These are phyloP conservation scores for Luffia ferchaultella DNA, from an alignment of 2,888 invertebrate species.

Conservation along the genomic window DNA sequence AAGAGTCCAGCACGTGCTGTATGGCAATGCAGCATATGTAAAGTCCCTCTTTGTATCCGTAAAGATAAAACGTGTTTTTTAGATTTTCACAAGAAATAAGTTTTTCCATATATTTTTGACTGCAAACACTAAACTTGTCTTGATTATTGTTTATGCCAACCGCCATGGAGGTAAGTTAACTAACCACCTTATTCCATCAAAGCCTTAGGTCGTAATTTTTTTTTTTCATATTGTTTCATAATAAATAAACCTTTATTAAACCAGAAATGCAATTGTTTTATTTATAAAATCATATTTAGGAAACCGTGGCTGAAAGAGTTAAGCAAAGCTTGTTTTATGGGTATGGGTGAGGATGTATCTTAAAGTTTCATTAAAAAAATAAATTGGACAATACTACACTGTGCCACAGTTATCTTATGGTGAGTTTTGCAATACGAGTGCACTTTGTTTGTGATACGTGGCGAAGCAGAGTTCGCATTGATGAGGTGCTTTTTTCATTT, in stretches of 20 bases:
- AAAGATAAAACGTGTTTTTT: neutral
- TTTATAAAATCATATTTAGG: neutral
- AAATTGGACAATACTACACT: too few species aligned
- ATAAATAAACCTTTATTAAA: neutral
- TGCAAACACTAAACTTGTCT: neutral
- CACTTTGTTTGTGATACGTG: too few species aligned
- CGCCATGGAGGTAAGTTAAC: neutral
- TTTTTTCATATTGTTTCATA: neutral
- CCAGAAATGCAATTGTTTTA: neutral
- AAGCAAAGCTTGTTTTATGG: too few species aligned
- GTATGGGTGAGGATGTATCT: too few species aligned
- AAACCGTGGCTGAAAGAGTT: constrained; percentile 17
- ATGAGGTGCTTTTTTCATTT: too few species aligned
- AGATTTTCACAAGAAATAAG: neutral
- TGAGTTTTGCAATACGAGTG: too few species aligned
- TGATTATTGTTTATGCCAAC: neutral
- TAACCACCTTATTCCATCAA: neutral
- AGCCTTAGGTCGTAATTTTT: neutral
- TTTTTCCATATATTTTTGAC: neutral
- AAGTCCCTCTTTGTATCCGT: neutral
- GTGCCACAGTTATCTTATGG: too few species aligned
- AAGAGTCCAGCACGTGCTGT: neutral
- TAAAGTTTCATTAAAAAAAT: too few species aligned
- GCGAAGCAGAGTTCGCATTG: too few species aligned
- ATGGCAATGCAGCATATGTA: neutral